Evolutionary conservation across 2,797 vertebrate genomes (phyloP), one percentile per base, ranked within the genome.

Genomic region (Lagocephalus sceleratus): DNA sequence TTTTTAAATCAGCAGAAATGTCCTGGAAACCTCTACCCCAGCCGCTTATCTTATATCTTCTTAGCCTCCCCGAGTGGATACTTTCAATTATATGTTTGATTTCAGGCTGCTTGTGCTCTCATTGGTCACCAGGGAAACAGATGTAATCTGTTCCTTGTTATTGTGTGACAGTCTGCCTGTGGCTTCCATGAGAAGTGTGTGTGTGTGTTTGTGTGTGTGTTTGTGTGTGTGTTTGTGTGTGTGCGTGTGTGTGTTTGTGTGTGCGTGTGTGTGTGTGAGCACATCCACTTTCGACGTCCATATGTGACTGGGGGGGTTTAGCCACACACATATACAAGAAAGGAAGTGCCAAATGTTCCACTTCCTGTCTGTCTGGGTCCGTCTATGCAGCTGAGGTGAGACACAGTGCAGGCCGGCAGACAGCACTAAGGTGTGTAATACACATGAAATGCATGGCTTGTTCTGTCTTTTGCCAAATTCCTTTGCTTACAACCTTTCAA

Each of bases 341-440:
- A 86, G 82, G 82, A 85, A 87, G 68, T 76, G 64, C 78, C 73
- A 79, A 84, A 82, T 73, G 66, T 55, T 64, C 47, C 45, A 80
- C 83, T 87, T 88, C 82, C 82, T 85, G 79, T 55, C 63, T 23
- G 72, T 73, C 70, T 66, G 63, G 54, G 57, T 75, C 29, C 41
- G 41, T 75, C 66, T 75, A 54, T 46, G 23, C 75, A 84, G 79
- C 78, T 77, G 79, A 70, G 76, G 44, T 47, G 55, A 46, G 78
- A 87, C 76, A 70, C 60, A 65, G 66, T 79, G 65, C 77, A 83
- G 76, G 64, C 63, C 68, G 42, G 57, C 50, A 59, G 54, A 64
- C 57, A 63, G 57, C n/a, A 6, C 25, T 2, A 42, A 73, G 60
- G 57, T 73, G 66, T 52, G 6, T 11, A 76, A 72, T 62, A 60